A percentile compares a stretch with the other conserved stretches of the same genome.
Conservation (phyloP, 2,888 invertebrate genomes). For the Melanostoma scalare region DNA sequence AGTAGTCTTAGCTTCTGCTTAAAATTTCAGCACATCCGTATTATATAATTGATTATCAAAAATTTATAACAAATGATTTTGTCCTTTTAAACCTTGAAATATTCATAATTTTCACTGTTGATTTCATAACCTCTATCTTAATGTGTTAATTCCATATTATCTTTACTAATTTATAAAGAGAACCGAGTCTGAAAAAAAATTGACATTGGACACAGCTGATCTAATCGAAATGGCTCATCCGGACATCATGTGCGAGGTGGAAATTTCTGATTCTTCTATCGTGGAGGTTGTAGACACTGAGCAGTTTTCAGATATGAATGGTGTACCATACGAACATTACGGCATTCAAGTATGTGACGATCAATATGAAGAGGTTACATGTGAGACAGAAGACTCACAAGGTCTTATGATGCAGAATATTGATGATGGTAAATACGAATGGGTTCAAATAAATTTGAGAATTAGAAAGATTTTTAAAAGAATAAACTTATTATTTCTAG, state of each 20-base stretch:
- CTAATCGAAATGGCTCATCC: slow-evolving; percentile 80
- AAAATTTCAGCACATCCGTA: too few species aligned
- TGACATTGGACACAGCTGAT: background rate
- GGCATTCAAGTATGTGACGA: slow-evolving; percentile 79
- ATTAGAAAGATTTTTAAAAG: background rate
- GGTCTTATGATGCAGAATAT: slow-evolving; percentile 78
- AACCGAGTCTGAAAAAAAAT: too few species aligned
- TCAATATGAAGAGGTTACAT: slow-evolving; percentile 77
- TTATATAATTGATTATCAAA: too few species aligned
- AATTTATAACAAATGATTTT: too few species aligned
- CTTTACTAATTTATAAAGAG: too few species aligned
- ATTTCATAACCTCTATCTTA: too few species aligned
- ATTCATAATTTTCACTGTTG: too few species aligned
- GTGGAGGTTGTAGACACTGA: slow-evolving; percentile 83
- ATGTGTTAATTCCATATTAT: too few species aligned
- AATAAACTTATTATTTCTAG: slow-evolving; percentile 55
- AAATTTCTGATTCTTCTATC: slow-evolving; percentile 83
- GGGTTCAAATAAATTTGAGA: slow-evolving; percentile 24
- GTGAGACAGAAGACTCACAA: slow-evolving; percentile 77
- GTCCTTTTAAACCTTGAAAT: too few species aligned
- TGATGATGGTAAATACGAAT: slow-evolving; percentile 77
- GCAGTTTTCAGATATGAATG: slow-evolving; percentile 81
- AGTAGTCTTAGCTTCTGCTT: too few species aligned
- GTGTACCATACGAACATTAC: slow-evolving; percentile 78
- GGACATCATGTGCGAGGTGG: slow-evolving; percentile 85